A percentile compares a stretch with the other conserved stretches of the same genome.
Evolutionary conservation across 1,140 invertebrate species (phyloP).

Genomic region (Drosophila sucinea): DNA sequence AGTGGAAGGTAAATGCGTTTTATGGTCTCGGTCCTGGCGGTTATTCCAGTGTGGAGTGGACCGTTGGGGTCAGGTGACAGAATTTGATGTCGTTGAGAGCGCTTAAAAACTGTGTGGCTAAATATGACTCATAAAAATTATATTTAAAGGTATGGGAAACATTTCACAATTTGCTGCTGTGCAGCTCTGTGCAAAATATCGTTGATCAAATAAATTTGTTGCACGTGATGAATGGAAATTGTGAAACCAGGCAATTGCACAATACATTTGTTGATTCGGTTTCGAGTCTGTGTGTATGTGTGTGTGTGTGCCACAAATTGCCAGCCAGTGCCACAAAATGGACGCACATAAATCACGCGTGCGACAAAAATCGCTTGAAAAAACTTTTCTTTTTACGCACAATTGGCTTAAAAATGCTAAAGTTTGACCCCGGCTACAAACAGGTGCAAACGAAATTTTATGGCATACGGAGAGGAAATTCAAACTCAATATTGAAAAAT

Average conservation of each 20-base stretch:
- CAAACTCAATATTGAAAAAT: neutral
- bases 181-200: conserved; percentile 3
- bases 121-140: conserved; percentile 6
- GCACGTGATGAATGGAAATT: conserved; percentile 60
- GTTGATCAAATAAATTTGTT: conserved; percentile 50
- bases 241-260: conserved; percentile 44
- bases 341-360: conserved; percentile 68
- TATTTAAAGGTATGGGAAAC: neutral
- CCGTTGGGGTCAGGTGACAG: conserved; percentile 3
- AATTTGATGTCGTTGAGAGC: conserved; percentile 3
- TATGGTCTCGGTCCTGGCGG: conserved; percentile 13
- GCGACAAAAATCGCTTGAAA: conserved; percentile 55
- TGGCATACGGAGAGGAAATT: neutral
- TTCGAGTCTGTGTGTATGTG: conserved; percentile 16
- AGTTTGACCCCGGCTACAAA: conserved; percentile 10
- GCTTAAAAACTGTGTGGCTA: neutral
- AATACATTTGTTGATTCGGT: conserved; percentile 62
- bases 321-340: conserved; percentile 44
- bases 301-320: conserved; percentile 41
- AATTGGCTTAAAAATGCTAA: conserved; percentile 46
- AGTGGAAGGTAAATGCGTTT: conserved; percentile 11
- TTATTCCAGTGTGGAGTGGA: conserved; percentile 4
- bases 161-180: conserved; percentile 11
- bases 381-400: conserved; percentile 54
- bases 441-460: conserved; percentile 26